Base-by-base conservation (phyloP, 2,113 vertebrate species). In the Aleadryas rufinucha region DNA sequence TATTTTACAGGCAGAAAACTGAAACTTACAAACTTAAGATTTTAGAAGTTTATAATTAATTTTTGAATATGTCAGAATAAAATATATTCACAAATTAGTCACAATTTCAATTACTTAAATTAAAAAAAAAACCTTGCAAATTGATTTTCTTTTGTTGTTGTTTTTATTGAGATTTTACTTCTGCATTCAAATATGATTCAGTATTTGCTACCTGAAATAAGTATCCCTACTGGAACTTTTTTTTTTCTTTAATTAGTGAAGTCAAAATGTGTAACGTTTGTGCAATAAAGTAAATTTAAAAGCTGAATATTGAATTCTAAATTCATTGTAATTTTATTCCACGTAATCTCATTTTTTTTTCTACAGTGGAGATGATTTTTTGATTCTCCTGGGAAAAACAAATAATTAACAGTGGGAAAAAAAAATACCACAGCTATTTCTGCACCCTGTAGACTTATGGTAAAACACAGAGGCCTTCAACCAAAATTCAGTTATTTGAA, bases 121-220 rank as follows among this genome's bases (percentile, higher is more conserved):
- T 1, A 23, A 24, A 75, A 74, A 68, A 42, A 53, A 23, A 7
- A 53, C 16, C 16, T 59, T 84, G 21, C 6, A 75, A 63, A 35
- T 11, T 78, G 5, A 35, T 1, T 2, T 1, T 2, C 8, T 60
- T 57, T 65, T 52, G 3, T 21, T 39, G 4, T 24, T 60, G 4
- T 5, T 71, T 56, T 42, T 41, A 26, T 10, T 68, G 24, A 59
- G 8, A 57, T 78, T 89, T 81, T 89, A 44, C 13, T 65, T 90
- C 41, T 65, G 3, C 5, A 13, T 87, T 86, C 21, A 69, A 70
- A 57, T 74, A 49, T 17, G 27, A 37, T 57, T 66, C 39, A 72
- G 1, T 64, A 72, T 89, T 81, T 94, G 5, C 8, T 60, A 69
- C 22, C 28, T 41, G 27, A 35, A 89, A 63, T 16, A 31, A 68